These are phyloP conservation scores for Tinamus guttatus DNA, from an alignment of 2,113 vertebrate species.

Conservation along the genomic window DNA sequence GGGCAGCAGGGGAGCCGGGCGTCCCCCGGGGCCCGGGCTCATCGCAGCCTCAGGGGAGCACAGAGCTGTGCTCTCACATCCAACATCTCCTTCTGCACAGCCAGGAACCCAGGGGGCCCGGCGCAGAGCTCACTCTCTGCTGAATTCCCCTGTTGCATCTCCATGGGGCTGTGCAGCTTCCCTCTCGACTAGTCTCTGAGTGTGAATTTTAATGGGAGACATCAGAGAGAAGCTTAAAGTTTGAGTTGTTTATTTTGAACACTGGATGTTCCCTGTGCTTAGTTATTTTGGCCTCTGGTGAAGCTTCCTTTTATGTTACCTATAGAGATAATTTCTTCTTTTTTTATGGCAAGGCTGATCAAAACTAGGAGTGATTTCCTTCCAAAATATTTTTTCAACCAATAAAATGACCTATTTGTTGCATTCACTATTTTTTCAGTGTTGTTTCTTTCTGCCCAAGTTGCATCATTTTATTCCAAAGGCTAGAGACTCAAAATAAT, in stretches of 20 bases:
- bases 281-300: conserved; percentile 28
- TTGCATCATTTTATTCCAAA: not conserved
- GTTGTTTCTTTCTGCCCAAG: not conserved
- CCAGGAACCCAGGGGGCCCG: not conserved
- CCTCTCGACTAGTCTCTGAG: not conserved
- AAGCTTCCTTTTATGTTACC: conserved; percentile 19
- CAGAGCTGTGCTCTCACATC: not conserved
- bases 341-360: conserved; percentile 6
- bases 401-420: conserved; percentile 2
- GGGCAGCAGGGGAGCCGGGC: not conserved
- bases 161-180: not conserved
- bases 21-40: not conserved
- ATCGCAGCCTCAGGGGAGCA: not conserved
- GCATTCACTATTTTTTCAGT: not conserved
- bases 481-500: not conserved
- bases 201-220: conserved; percentile 39
- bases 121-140: not conserved
- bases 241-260: not conserved
- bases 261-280: conserved; percentile 8
- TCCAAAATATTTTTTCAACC: not conserved
- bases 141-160: not conserved
- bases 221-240: conserved; percentile 38
- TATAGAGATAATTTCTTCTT: conserved; percentile 16
- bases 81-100: not conserved
- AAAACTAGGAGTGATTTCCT: not conserved